phyloP scores from a whole-genome alignment of 2,113 vertebrate species.

The Pluvialis apricaria region DNA sequence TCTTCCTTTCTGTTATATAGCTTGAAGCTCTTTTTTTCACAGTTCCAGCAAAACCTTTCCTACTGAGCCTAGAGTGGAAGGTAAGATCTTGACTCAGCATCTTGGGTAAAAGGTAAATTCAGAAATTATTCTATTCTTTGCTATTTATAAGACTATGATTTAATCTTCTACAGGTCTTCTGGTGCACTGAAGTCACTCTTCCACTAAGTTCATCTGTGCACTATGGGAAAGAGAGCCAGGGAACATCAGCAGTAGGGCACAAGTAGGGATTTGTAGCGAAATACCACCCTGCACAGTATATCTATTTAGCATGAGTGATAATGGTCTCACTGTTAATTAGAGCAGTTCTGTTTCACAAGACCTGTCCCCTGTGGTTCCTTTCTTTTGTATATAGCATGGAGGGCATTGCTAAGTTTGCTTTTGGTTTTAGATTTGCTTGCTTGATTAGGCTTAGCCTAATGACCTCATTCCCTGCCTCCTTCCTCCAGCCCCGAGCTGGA shows the following conservation, averaged over 20 bases:
- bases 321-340: background rate
- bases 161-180: background rate
- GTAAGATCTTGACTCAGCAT: background rate
- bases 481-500: background rate
- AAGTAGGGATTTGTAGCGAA: background rate
- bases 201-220: background rate
- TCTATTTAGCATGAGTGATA: background rate
- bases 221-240: background rate
- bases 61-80: background rate
- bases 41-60: background rate
- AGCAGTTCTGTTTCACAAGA: background rate
- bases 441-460: background rate
- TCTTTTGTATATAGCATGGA: background rate
- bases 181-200: background rate
- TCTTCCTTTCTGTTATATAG: background rate
- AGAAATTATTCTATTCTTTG: background rate
- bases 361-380: background rate
- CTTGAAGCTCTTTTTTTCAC: background rate
- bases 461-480: background rate
- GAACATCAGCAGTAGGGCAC: background rate
- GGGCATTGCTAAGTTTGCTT: background rate
- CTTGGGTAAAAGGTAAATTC: background rate
- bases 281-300: background rate
- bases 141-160: background rate
- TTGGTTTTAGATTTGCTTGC: background rate